These are phyloP conservation scores for Tribolium madens DNA, from an alignment of 1,140 invertebrate species.

Conservation along the genomic window DNA sequence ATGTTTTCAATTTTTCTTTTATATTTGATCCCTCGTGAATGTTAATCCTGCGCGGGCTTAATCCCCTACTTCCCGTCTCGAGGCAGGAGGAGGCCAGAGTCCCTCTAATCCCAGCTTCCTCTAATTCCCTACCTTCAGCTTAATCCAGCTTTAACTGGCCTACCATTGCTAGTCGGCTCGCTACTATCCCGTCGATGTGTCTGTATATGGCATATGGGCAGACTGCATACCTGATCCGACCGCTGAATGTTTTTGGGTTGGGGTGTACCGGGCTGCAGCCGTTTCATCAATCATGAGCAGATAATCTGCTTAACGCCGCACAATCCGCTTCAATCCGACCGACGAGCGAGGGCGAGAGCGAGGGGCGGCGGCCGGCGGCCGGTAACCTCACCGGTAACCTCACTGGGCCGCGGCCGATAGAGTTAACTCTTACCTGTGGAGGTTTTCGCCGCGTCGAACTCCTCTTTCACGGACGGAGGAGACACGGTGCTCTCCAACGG, in stretches of 20 bases:
- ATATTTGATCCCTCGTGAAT: conserved; percentile 62
- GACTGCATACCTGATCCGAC: conserved; percentile 55
- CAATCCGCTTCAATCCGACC: conserved; percentile 66
- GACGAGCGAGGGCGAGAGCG: conserved; percentile 15
- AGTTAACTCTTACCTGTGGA: conserved; percentile 59
- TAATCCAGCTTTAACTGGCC: conserved; percentile 69
- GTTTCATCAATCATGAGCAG: conserved; percentile 74
- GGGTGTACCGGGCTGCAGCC: conserved; percentile 58
- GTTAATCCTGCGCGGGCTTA: conserved; percentile 62
- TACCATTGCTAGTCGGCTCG: conserved; percentile 57
- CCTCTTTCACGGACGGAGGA: conserved; percentile 64
- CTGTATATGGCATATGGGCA: conserved; percentile 53
- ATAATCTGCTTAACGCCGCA: conserved; percentile 73
- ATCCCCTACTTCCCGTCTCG: conserved; percentile 63
- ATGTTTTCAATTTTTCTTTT: conserved; percentile 61
- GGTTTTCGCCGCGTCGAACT: conserved; percentile 57
- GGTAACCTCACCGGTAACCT: conserved; percentile 44
- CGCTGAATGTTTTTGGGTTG: conserved; percentile 57
- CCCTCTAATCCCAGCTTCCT: conserved; percentile 68
- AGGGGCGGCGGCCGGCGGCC: conserved; percentile 28
- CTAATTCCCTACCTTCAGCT: conserved; percentile 68
- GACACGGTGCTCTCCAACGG: conserved; percentile 66
- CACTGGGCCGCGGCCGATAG: neutral
- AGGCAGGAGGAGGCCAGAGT: conserved; percentile 60
- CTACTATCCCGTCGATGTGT: conserved; percentile 54